Percentiles rank a stretch among this genome's conserved stretches.
phyloP scores from a whole-genome alignment of 2,888 invertebrate species.

The Tachystola acroxantha region DNA sequence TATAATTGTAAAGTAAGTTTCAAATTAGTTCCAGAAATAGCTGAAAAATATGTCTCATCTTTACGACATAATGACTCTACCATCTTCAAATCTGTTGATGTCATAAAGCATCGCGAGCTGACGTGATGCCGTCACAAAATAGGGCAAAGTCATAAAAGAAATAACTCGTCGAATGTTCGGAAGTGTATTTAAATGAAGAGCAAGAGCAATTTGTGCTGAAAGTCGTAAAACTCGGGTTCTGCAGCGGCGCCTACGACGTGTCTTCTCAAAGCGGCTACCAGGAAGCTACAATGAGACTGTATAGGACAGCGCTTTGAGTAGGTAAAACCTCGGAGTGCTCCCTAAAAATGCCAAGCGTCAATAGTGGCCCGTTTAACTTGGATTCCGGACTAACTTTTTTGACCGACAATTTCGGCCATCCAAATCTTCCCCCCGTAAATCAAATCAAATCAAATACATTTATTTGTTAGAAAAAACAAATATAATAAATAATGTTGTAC shows the following conservation, averaged over 20 bases:
- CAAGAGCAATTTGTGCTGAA: constrained; percentile 61
- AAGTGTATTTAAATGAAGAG: constrained; percentile 49
- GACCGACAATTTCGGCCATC: too few relatives aligned
- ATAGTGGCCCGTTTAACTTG: too few relatives aligned
- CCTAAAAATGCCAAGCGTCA: too few relatives aligned
- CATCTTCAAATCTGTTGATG: background rate
- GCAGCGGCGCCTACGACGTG: constrained; percentile 29
- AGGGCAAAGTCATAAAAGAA: constrained; percentile 17
- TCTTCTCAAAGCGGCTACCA: constrained; percentile 29
- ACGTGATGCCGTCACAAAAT: constrained; percentile 6
- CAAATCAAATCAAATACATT: too few relatives aligned
- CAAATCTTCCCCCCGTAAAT: too few relatives aligned
- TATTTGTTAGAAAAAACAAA: too few relatives aligned
- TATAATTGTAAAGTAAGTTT: too few relatives aligned
- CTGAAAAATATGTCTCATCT: background rate
- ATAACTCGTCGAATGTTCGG: constrained; percentile 15
- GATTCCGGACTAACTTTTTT: too few relatives aligned
- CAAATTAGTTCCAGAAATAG: background rate
- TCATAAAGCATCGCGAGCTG: constrained; percentile 1
- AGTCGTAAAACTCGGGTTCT: constrained; percentile 54
- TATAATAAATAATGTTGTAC: too few relatives aligned
- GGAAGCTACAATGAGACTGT: background rate
- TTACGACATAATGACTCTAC: background rate
- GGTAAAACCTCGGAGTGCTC: too few relatives aligned
- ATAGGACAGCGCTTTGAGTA: too few relatives aligned